Evolutionary conservation across 2,797 vertebrate species (phyloP), one percentile per base, ranked within the genome.

Genomic region (Melanotaenia maccullochi): DNA sequence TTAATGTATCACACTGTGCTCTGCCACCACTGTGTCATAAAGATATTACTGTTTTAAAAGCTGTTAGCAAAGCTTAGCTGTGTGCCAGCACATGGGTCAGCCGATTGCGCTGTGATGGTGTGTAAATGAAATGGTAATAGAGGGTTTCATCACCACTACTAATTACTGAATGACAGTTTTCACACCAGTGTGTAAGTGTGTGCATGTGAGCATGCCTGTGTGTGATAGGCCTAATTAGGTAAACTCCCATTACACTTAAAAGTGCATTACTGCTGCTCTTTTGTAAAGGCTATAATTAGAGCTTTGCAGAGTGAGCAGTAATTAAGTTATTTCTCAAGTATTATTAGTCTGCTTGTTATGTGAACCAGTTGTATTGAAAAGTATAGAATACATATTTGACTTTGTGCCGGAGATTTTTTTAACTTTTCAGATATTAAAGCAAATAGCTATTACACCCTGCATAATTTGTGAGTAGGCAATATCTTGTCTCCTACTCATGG

Each of bases 181-280:
- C 77, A 78, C 80, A 85, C 79, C 73, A 75, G 68, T 70, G 73
- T 85, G 79, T 61, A 24, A 59, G 71, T 51, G 44, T 68, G 57
- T 60, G 56, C 30, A 11, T n/a, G 58, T 62, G 74, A 62, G 70
- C 56, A 25, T 79, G 78, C 6, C n/a, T 68, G 65, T 83, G 81
- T 84, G 82, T 67, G 83, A 85, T 83, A 36, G 84, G 61, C 82
- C 73, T 90, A 93, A 93, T 93, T 93, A 91, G 87, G 83, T 90
- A 87, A 91, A 91, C 86, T 88, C 82, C 75, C 88, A 92, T 92
- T 92, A 86, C 85, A 91, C 87, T 93, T 91, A 87, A 91, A 92
- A 90, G 85, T 86, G 85, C 88, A 90, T 92, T 92, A 91, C 88
- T 81, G 87, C 84, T 73, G 86, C 88, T 90, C 90, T 91, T 91